Evolutionary conservation across 2,797 vertebrate species (phyloP).

Genomic region (Diglossa cyanea): DNA sequence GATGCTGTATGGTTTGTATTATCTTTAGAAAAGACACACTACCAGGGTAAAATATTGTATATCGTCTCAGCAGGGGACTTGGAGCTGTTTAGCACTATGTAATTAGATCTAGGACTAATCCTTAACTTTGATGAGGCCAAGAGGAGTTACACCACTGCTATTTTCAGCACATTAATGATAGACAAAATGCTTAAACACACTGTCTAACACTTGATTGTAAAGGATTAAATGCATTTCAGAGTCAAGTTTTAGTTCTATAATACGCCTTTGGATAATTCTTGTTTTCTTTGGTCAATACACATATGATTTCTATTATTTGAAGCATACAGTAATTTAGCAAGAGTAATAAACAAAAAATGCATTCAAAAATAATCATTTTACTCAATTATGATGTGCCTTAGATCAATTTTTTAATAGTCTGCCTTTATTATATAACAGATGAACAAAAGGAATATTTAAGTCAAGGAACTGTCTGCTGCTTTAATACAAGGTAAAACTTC

Average conservation of each 20-base stretch:
- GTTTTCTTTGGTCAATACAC: not conserved
- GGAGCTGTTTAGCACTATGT: not conserved
- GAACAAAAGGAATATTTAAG: not conserved
- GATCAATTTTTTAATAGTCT: not conserved
- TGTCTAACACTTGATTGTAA: not conserved
- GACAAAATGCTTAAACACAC: not conserved
- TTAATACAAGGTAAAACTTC: not conserved
- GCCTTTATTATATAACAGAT: not conserved
- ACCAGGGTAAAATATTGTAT: not conserved
- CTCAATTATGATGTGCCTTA: not conserved
- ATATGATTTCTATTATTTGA: not conserved
- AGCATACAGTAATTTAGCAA: not conserved
- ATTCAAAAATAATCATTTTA: not conserved
- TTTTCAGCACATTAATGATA: not conserved
- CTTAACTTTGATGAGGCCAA: not conserved
- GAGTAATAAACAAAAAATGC: not conserved
- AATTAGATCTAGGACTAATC: not conserved
- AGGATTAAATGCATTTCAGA: not conserved
- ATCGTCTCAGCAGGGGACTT: not conserved
- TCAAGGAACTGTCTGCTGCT: not conserved
- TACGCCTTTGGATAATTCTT: not conserved
- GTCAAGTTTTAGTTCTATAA: not conserved
- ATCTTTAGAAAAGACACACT: not conserved
- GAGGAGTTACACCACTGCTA: not conserved
- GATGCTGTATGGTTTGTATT: not conserved